A percentile compares a stretch with the other conserved stretches of the same genome.
Conservation (phyloP, 2,797 vertebrate species). For the Gymnothorax reevesii region DNA sequence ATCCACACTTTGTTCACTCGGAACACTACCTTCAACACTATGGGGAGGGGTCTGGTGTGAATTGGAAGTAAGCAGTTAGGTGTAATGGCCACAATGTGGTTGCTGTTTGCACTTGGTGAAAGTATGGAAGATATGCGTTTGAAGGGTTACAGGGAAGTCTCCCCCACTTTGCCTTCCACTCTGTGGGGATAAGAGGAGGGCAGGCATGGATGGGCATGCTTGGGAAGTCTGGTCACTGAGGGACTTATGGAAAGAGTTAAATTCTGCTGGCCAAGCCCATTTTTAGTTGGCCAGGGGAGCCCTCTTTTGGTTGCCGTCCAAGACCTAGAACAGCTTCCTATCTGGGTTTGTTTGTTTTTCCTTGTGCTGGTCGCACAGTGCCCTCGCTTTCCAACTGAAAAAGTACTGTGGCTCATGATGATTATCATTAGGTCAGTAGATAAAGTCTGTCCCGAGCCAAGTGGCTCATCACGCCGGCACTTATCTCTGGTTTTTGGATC, state of each 20-base stretch:
- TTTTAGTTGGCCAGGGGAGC: conserved; percentile 73
- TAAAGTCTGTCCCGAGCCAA: no score
- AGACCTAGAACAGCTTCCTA: conserved; percentile 52
- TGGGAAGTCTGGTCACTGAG: conserved; percentile 69
- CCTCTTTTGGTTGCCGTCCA: conserved; percentile 77
- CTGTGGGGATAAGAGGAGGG: conserved; percentile 13
- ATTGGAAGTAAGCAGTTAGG: conserved; percentile 69
- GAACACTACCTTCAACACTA: conserved; percentile 78
- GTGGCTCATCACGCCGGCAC: no score
- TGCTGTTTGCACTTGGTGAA: conserved; percentile 65
- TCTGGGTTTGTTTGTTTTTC: conserved; percentile 30
- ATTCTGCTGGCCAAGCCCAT: conserved; percentile 43
- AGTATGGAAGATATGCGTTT: conserved; percentile 64
- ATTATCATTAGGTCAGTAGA: background rate
- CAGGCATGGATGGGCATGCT: conserved; percentile 61
- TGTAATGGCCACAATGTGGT: conserved; percentile 61
- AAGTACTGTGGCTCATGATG: background rate
- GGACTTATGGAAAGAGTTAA: conserved; percentile 65
- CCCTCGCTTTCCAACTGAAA: background rate
- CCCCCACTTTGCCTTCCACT: conserved; percentile 44
- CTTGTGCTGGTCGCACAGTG: background rate
- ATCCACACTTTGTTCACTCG: conserved; percentile 41
- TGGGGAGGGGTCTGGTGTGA: conserved; percentile 69
- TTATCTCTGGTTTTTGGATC: no score
- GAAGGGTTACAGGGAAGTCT: conserved; percentile 60